These are phyloP conservation scores for Myripristis murdjan DNA, from an alignment of 2,797 vertebrate genomes.

Conservation along the genomic window DNA sequence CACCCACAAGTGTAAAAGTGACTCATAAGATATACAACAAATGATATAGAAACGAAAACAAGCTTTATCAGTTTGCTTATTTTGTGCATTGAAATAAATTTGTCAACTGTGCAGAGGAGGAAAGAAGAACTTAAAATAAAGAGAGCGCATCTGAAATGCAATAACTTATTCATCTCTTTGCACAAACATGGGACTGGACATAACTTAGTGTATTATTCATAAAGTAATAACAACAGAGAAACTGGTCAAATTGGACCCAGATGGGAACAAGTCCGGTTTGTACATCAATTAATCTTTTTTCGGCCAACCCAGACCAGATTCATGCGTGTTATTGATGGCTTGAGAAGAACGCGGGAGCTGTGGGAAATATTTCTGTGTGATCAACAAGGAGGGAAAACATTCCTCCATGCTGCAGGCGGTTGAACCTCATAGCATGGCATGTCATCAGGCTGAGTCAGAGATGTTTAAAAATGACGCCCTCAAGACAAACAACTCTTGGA, in stretches of 20 bases:
- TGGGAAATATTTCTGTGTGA: constrained; percentile 47
- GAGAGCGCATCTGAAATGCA: too few relatives aligned
- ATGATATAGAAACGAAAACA: too few relatives aligned
- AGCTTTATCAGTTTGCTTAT: too few relatives aligned
- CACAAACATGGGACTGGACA: too few relatives aligned
- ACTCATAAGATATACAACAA: too few relatives aligned
- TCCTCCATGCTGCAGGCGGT: constrained; percentile 44
- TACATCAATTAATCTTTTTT: constrained; percentile 19
- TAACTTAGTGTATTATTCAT: too few relatives aligned
- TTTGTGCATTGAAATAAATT: too few relatives aligned
- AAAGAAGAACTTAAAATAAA: too few relatives aligned
- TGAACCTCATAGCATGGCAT: constrained; percentile 36
- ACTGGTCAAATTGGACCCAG: constrained; percentile 36
- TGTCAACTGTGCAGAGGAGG: too few relatives aligned
- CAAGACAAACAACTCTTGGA: constrained; percentile 55
- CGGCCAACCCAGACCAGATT: constrained; percentile 4
- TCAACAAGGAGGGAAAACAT: constrained; percentile 38
- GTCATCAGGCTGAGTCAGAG: constrained; percentile 39
- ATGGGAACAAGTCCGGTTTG: constrained; percentile 14
- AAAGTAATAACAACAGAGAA: too few relatives aligned
- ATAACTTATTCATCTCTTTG: too few relatives aligned
- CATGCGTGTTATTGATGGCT: constrained; percentile 49
- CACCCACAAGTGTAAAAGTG: too few relatives aligned
- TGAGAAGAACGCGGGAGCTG: constrained; percentile 33
- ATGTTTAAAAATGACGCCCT: constrained; percentile 47